A percentile compares a stretch with the other conserved stretches of the same genome.
Conservation (phyloP, 64 coral and sea anemone genomes). For the Stichodactyla helianthus region DNA sequence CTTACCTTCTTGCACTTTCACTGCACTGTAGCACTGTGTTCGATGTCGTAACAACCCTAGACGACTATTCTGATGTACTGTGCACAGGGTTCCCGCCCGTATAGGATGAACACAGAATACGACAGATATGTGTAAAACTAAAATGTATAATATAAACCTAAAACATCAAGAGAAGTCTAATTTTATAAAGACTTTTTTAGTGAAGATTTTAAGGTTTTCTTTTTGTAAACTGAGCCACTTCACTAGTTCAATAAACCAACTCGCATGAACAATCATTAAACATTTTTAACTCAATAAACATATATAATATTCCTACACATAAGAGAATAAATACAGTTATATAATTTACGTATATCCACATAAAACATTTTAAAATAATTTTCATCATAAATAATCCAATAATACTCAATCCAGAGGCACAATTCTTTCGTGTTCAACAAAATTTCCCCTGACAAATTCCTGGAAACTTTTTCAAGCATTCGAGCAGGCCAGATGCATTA, state of each 20-base stretch:
- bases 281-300: not conserved
- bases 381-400: not conserved
- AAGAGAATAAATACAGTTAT: not conserved
- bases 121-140: not conserved
- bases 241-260: not conserved
- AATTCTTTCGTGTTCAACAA: not conserved
- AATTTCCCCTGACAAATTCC: too few relatives aligned
- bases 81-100: not conserved
- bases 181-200: not conserved
- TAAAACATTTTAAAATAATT: not conserved
- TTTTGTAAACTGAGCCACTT: slow-evolving; percentile 5
- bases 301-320: not conserved
- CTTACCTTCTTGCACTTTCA: slow-evolving; percentile 16
- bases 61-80: not conserved
- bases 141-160: not conserved
- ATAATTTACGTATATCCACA: not conserved
- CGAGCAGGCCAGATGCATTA: too few relatives aligned
- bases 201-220: not conserved
- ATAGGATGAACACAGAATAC: not conserved
- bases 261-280: not conserved
- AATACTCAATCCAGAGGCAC: not conserved
- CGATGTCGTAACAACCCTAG: not conserved
- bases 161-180: not conserved
- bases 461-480: too few relatives aligned
- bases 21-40: slow-evolving; percentile 15